Conservation (phyloP, 1,140 invertebrate species). For the Drosophila seguyi region DNA sequence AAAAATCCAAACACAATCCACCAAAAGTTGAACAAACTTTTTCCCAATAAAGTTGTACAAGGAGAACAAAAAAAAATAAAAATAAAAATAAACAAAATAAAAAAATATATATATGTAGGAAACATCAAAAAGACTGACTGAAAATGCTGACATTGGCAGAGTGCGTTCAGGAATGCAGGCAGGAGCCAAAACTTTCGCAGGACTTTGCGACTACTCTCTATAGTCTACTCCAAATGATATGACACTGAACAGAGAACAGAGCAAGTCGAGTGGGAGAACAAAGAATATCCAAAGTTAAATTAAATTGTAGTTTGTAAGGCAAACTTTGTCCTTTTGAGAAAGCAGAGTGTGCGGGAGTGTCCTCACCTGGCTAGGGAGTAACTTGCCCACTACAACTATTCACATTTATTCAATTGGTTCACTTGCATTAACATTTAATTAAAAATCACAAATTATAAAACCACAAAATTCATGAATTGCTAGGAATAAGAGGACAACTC, state of each 20-base stretch:
- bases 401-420: constrained; percentile 52
- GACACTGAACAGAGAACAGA: constrained; percentile 37
- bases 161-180: constrained; percentile 61
- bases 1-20: constrained; percentile 26
- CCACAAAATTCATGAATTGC: constrained; percentile 61
- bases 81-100: background rate
- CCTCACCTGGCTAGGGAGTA: constrained; percentile 34
- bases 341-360: background rate
- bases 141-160: constrained; percentile 44
- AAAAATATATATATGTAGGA: constrained; percentile 18
- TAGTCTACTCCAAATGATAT: constrained; percentile 65
- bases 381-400: background rate
- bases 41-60: constrained; percentile 15
- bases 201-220: constrained; percentile 26
- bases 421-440: constrained; percentile 58
- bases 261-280: constrained; percentile 63
- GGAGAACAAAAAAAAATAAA: constrained; percentile 21
- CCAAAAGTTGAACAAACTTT: constrained; percentile 56
- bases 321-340: constrained; percentile 72
- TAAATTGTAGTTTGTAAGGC: constrained; percentile 83
- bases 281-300: constrained; percentile 84
- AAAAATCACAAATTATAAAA: constrained; percentile 58
- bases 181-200: too few species aligned
- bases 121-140: constrained; percentile 49
- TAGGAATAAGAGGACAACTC: background rate